Base-by-base conservation (phyloP, 2,888 invertebrate genomes). In the Monopis laevigella region DNA sequence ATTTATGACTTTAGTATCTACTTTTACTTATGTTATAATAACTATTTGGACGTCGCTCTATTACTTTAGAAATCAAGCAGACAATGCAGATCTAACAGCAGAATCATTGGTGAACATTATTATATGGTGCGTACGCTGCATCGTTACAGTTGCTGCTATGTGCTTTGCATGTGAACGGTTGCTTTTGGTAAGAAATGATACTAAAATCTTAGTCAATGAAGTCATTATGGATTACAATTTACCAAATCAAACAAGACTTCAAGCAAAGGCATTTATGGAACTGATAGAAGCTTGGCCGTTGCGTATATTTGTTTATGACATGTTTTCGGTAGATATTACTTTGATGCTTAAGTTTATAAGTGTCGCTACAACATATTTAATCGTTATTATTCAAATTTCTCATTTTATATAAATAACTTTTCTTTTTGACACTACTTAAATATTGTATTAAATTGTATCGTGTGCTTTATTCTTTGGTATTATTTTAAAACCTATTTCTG, bases 321-420 rank as follows among this genome's bases (percentile, higher is more conserved):
- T 74, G 65, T 66, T 71, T 46, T 56, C 62, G 3, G 58, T 75
- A 2, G 67, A 75, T 45, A 59, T 72, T 14, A 65, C 65, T 1
- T 48, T 75, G 3, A 62, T 72, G 52, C 51, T 73, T 7, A 72
- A 71, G 40, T 74, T 71, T 43, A 59, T 72, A 27, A 71, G 68
- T 46, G 62, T 72, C 2, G 62, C 68, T 11, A 68, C 72, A 0
- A 70, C 73, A 1, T 74, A 71, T 47, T 57, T 73, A 38, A 70
- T 75, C 51, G 59, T 74, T 14, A 62, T 71, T 19, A 60, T 74
- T 46, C 75, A 75, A 53, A 51, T 69, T 28, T 62, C 62, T 35
- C 65, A 68, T 48, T 62, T 69, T 43, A 32, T 57, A 17, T 64
- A 54, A 59, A 13, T n/a, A n/a, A n/a, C n/a, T n/a, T n/a, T n/a